Evolutionary conservation across 2,888 invertebrate genomes (phyloP).

Genomic region (Cremastinae sp.): DNA sequence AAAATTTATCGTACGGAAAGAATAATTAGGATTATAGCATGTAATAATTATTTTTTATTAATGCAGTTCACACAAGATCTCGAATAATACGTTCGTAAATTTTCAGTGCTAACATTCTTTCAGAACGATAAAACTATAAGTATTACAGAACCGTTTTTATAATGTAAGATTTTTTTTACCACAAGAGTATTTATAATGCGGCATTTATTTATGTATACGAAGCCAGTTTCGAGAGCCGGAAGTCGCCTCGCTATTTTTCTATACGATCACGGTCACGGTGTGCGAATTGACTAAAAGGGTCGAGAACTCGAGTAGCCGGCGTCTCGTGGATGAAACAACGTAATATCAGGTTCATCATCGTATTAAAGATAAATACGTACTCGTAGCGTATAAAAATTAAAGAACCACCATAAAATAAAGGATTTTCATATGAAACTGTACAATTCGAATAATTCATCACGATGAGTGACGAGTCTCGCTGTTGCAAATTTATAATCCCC

Average conservation of each 20-base stretch:
- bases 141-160: neutral
- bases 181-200: conserved; percentile 4
- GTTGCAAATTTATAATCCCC: too few relatives aligned
- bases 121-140: conserved; percentile 2
- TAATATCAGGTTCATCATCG: neutral
- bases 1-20: neutral
- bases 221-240: conserved; percentile 17
- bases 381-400: too few relatives aligned
- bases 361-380: too few relatives aligned
- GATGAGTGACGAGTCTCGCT: too few relatives aligned
- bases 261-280: conserved; percentile 22
- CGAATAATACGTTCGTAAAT: neutral
- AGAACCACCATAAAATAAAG: too few relatives aligned
- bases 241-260: conserved; percentile 38
- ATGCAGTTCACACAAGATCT: too few relatives aligned
- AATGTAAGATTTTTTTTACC: conserved; percentile 1
- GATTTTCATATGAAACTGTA: too few relatives aligned
- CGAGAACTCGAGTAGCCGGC: conserved; percentile 3
- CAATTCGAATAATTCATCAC: too few relatives aligned
- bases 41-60: neutral
- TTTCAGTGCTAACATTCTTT: neutral
- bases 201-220: neutral
- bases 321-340: neutral
- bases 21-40: neutral
- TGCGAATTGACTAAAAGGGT: conserved; percentile 29